Percentiles rank a stretch among this genome's conserved stretches.
Evolutionary conservation across 2,113 vertebrate species (phyloP).

Genomic region (Etheostoma spectabile): DNA sequence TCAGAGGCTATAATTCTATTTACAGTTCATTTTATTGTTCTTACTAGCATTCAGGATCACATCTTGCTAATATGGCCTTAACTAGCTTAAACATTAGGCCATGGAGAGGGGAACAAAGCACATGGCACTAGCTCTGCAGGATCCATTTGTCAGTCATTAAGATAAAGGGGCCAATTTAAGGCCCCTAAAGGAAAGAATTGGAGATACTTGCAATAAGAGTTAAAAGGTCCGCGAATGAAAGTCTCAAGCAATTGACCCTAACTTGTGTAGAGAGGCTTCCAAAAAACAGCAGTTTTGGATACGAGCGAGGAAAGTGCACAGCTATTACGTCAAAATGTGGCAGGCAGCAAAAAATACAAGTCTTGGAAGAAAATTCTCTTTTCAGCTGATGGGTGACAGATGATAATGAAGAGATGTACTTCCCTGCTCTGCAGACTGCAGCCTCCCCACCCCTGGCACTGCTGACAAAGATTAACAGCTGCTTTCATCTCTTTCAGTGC

Average conservation of each 20-base stretch:
- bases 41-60: conserved; percentile 77
- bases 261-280: conserved; percentile 37
- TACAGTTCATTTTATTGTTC: conserved; percentile 84
- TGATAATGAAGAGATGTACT: conserved; percentile 78
- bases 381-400: conserved; percentile 75
- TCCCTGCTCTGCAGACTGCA: conserved; percentile 56
- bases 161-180: conserved; percentile 62
- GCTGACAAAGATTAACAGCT: conserved; percentile 84
- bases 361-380: conserved; percentile 53
- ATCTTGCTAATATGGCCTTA: conserved; percentile 79
- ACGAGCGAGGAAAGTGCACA: conserved; percentile 10
- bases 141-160: conserved; percentile 73
- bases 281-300: conserved; percentile 14
- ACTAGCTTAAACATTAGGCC: conserved; percentile 59
- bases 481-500: conserved; percentile 81
- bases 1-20: conserved; percentile 79
- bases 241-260: conserved; percentile 40
- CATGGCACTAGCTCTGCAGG: conserved; percentile 52
- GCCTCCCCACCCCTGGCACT: conserved; percentile 62
- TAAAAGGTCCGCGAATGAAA: conserved; percentile 57
- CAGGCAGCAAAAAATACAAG: conserved; percentile 46
- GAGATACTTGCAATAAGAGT: conserved; percentile 62
- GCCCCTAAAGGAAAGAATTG: conserved; percentile 53
- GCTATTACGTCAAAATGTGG: conserved; percentile 48
- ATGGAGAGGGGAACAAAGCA: conserved; percentile 62